These are phyloP conservation scores for Stegodyphus dumicola DNA, from an alignment of 1,140 invertebrate genomes.

Conservation along the genomic window DNA sequence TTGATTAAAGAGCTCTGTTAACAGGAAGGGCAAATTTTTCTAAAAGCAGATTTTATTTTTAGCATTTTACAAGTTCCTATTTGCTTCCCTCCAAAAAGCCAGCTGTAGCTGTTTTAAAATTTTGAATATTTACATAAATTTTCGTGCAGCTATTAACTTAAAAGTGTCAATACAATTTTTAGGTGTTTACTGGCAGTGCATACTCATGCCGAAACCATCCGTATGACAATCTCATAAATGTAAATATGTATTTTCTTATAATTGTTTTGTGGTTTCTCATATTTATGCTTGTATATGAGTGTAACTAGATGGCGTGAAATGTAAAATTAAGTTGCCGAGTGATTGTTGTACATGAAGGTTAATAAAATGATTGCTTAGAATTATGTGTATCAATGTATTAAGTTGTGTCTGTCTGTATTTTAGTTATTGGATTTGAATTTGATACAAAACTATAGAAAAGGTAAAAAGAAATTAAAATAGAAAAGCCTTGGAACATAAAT, in stretches of 20 bases:
- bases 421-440: no score
- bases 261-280: conserved; percentile 45
- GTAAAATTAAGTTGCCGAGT: conserved; percentile 45
- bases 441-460: no score
- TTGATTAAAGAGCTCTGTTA: not conserved
- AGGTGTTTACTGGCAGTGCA: not conserved
- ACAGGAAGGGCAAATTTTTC: not conserved
- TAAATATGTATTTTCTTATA: conserved; percentile 59
- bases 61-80: not conserved
- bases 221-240: conserved; percentile 46
- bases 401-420: no score
- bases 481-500: no score
- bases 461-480: no score
- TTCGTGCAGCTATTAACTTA: not conserved
- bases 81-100: not conserved
- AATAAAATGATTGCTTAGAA: not conserved
- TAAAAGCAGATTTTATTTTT: not conserved
- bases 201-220: not conserved
- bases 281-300: conserved; percentile 56
- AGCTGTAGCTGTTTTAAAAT: not conserved
- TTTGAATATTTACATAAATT: not conserved
- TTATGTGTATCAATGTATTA: no score
- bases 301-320: conserved; percentile 40
- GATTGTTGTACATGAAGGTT: conserved; percentile 32
- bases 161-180: not conserved